Conservation (phyloP, 1,140 invertebrate species). For the Tyrophagus putrescentiae region DNA sequence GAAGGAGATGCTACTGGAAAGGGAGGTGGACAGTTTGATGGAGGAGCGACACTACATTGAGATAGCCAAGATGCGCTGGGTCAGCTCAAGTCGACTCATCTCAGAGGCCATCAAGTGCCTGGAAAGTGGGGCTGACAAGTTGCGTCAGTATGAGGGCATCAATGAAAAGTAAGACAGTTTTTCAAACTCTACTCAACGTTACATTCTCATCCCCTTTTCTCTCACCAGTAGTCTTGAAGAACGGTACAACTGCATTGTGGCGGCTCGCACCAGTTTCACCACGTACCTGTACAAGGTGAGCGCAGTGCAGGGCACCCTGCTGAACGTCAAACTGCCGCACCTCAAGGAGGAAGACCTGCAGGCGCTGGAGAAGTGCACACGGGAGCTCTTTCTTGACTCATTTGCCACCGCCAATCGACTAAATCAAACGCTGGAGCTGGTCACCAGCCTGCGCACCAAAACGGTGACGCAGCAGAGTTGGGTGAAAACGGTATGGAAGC, state of each 20-base stretch:
- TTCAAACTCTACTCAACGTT: neutral
- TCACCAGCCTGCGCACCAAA: conserved; percentile 38
- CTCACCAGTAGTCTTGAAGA: conserved; percentile 30
- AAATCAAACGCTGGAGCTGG: conserved; percentile 39
- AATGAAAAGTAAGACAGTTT: conserved; percentile 31
- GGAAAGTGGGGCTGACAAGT: conserved; percentile 36
- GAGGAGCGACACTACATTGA: conserved; percentile 40
- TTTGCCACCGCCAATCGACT: conserved; percentile 35
- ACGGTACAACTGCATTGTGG: conserved; percentile 39
- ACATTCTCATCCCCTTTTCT: neutral
- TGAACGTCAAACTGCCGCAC: conserved; percentile 45
- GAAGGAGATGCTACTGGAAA: conserved; percentile 40
- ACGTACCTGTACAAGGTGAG: conserved; percentile 31
- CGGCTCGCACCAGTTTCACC: conserved; percentile 41
- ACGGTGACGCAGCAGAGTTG: conserved; percentile 42
- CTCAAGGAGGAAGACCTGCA: conserved; percentile 42
- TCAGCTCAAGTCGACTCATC: conserved; percentile 38
- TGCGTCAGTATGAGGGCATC: conserved; percentile 35
- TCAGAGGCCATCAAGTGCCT: conserved; percentile 40
- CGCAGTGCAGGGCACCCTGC: conserved; percentile 41
- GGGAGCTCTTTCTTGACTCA: conserved; percentile 43
- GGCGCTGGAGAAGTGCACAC: conserved; percentile 39
- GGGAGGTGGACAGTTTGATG: conserved; percentile 39
- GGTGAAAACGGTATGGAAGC: no score
- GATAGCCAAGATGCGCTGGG: conserved; percentile 43